Evolutionary conservation across 2,113 vertebrate genomes (phyloP).

Genomic region (Paradoxurus hermaphroditus): DNA sequence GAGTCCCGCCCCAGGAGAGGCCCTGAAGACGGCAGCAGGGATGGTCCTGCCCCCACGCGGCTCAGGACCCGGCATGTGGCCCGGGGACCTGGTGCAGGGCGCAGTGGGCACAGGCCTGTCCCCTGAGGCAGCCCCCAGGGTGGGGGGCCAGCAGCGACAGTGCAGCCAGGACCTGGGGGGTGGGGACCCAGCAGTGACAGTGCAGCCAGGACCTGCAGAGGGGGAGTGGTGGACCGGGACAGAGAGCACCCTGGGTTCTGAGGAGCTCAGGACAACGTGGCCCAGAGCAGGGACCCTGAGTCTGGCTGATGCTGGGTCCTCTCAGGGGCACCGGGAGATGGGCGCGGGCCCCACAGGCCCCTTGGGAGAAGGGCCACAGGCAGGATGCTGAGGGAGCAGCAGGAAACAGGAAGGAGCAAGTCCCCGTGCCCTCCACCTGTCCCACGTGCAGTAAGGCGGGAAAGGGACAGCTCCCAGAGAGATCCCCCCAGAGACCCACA

Average conservation of each 20-base stretch:
- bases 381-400: neutral
- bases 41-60: too few relatives aligned
- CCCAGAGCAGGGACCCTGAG: neutral
- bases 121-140: too few relatives aligned
- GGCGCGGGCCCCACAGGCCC: neutral
- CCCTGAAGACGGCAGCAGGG: neutral
- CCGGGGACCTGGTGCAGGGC: neutral
- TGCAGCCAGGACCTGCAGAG: neutral
- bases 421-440: neutral
- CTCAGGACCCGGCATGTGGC: neutral
- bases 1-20: neutral
- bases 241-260: fast-evolving
- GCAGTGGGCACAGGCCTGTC: too few relatives aligned
- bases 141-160: too few relatives aligned
- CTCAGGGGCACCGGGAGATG: neutral
- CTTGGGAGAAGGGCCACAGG: fast-evolving
- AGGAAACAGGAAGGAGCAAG: too few relatives aligned
- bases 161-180: too few relatives aligned
- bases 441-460: neutral
- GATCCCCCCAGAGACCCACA: neutral
- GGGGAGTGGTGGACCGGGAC: too few relatives aligned
- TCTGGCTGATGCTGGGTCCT: neutral
- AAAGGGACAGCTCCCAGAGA: too few relatives aligned
- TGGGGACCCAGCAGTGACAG: too few relatives aligned
- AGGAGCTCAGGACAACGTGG: neutral